A percentile compares a stretch with the other conserved stretches of the same genome.
Evolutionary conservation across 2,888 invertebrate species (phyloP).

Genomic region (Empis livida): DNA sequence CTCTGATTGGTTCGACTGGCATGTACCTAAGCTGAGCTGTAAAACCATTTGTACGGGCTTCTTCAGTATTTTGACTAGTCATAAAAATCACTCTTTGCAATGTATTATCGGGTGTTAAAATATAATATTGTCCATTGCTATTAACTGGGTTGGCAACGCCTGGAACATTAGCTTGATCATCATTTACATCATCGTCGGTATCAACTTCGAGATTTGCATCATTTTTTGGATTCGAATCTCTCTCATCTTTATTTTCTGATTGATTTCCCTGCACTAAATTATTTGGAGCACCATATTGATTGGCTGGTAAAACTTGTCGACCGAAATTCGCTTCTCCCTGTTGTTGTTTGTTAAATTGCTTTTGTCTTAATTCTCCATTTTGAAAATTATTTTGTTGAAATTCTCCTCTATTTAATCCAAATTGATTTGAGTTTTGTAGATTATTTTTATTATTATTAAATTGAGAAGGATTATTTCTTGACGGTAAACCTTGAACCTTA

Average conservation of each 20-base stretch:
- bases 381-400: not conserved
- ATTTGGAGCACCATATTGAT: conserved; percentile 7
- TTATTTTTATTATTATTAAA: conserved; percentile 3
- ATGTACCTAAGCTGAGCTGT: conserved; percentile 32
- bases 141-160: not conserved
- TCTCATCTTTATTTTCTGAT: conserved; percentile 1
- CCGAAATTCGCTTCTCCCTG: not conserved
- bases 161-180: conserved; percentile 4
- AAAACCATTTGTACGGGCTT: conserved; percentile 25
- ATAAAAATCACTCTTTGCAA: conserved; percentile 31
- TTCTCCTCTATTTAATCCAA: not conserved
- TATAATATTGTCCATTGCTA: conserved; percentile 32
- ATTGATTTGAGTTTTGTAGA: conserved; percentile 1
- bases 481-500: conserved; percentile 15
- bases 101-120: conserved; percentile 30
- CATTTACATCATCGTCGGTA: conserved; percentile 8
- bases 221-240: conserved; percentile 3
- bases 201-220: conserved; percentile 2
- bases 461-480: conserved; percentile 2
- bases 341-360: conserved; percentile 5
- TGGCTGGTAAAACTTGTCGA: conserved; percentile 5
- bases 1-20: conserved; percentile 31
- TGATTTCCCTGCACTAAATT: not conserved
- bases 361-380: conserved; percentile 2
- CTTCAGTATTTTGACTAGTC: conserved; percentile 25